Base-by-base conservation (phyloP, 2,888 invertebrate species). In the Cantharis lateralis region DNA sequence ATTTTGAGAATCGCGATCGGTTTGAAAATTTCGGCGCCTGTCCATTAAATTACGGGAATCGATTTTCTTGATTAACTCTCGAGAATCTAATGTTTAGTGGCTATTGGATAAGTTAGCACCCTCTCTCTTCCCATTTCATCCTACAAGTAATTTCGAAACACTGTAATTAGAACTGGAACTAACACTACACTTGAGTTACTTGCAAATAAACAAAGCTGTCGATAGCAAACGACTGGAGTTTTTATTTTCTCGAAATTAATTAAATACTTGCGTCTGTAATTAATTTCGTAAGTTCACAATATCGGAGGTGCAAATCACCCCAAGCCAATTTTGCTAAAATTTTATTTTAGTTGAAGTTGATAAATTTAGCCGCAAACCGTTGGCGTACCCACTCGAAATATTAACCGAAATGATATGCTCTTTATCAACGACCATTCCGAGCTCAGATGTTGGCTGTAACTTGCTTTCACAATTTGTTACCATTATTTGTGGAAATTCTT, bases 51-150 rank as follows among this genome's bases (percentile, higher is more conserved):
- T 77, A 77, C 75, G 68, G 70, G 62, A 68, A 80, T 81, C 79
- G 81, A 81, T 81, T 81, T 78, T 76, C 79, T 80, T 81, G 80
- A 81, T 81, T 80, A 81, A 81, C 78, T 77, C 66, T 76, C 76
- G 78, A 68, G 70, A 71, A 70, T 78, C 74, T 68, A 62, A 72
- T 75, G 76, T 76, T 78, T 76, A 76, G 74, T 70, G 74, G 74
- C 74, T 70, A 71, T 76, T 71, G 74, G 63, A 63, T 61, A 76
- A 78, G 79, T 78, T 81, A 72, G 69, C 78, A 77, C 79, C 79
- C 76, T 76, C 64, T 48, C 48, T 48, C 75, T 76, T 78, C 80
- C 78, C 80, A 78, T 79, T 78, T 71, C 63, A 13, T 71, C 64
- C 71, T 75, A 66, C 68, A 78, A 80, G 79, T 70, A 81, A 81